Evolutionary conservation across 92 coral and sea anemone genomes (phyloP), one percentile per base, ranked within the genome.

Genomic region (Heliopora coerulea): DNA sequence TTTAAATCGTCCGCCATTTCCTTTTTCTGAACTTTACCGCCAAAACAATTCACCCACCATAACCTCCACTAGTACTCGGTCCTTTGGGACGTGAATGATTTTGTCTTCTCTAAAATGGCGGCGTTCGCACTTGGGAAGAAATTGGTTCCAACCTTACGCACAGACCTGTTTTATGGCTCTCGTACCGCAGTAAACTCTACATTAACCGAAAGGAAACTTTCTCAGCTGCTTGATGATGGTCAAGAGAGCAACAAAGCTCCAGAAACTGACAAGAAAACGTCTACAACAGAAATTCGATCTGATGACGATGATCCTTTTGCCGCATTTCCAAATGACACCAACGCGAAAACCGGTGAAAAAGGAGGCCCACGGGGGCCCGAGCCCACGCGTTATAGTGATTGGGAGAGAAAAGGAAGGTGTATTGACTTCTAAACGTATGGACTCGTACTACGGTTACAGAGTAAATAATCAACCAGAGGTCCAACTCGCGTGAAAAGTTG

Each of bases 281-380:
- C 49, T 21, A 12, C 63, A 18, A 35, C 40, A 15, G 49, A 33
- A 29, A 39, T 48, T 12, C 27, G 28, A 34, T 23, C 29, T 29
- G 63, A 54, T 42, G 56, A 62, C 19, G 14, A 26, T 34, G 99
- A 95, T 78, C 99, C 99, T 1, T 95, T 65, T 73, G 91, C 96
- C 25, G 86, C 95, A 1, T 95, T 85, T 86, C 99, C 99, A 41
- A 84, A 88, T 72, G 89, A 85, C 46, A 46, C 90, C 20, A 95
- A 95, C 70, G 96, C 99, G 29, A 88, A 28, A 10, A 95, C 99
- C 20, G 89, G 91, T 20, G 99, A 95, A 33, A 81, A 66, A 79
- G 95, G 88, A 31, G 99, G 99, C 57, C 99, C 99, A n/a, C 88
- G 64, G 79, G 99, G 99, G 48, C 99, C 99, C 46, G 99, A 95